These are phyloP conservation scores for Pao palembangensis DNA, from an alignment of 2,113 vertebrate genomes.

Conservation along the genomic window DNA sequence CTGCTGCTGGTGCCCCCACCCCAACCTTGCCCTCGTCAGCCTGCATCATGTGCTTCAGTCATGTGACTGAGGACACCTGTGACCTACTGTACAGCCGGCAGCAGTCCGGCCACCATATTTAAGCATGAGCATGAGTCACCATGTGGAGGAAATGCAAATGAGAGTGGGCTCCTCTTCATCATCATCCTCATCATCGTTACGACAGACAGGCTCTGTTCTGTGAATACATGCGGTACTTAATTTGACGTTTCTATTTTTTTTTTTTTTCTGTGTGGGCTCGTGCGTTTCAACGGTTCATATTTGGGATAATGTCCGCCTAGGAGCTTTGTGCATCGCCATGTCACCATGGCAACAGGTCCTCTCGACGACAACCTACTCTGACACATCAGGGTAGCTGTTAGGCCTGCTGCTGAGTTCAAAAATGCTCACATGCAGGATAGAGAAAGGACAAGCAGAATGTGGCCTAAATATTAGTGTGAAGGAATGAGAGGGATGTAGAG, in stretches of 20 bases:
- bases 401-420: conserved; percentile 16
- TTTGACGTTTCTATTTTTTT: not conserved
- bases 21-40: not conserved
- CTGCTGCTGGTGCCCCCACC: not conserved
- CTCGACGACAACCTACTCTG: conserved; percentile 28
- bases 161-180: conserved; percentile 30
- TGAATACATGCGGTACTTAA: not conserved
- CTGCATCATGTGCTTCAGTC: conserved; percentile 31
- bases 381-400: conserved; percentile 28
- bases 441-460: not conserved
- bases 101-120: conserved; percentile 10
- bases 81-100: conserved; percentile 45
- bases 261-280: conserved; percentile 13
- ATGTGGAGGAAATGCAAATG: conserved; percentile 34
- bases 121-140: conserved; percentile 30
- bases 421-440: conserved; percentile 10
- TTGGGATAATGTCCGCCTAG: conserved; percentile 22
- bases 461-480: conserved; percentile 1
- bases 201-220: conserved; percentile 15
- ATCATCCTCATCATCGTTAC: conserved; percentile 29
- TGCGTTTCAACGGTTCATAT: conserved; percentile 16
- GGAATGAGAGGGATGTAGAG: not conserved
- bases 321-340: conserved; percentile 31
- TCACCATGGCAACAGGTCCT: conserved; percentile 63
- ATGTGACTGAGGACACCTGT: conserved; percentile 54